phyloP scores from a whole-genome alignment of 1,140 invertebrate genomes.

The Trinorchestia longiramus region DNA sequence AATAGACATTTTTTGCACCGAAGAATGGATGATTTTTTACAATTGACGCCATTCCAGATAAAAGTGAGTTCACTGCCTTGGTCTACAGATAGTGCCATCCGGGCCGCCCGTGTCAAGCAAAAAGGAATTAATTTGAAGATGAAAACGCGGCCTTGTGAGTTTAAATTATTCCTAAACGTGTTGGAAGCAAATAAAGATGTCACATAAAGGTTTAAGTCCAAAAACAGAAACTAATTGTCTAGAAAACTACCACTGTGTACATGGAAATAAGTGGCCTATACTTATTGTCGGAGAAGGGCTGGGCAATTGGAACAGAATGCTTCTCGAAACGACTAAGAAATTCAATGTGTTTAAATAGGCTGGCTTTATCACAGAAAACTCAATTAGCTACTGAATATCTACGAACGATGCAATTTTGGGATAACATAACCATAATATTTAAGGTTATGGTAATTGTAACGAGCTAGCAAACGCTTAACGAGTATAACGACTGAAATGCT shows the following conservation, averaged over 20 bases:
- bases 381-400: background rate
- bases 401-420: background rate
- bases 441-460: background rate
- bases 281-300: background rate
- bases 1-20: background rate
- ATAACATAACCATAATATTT: background rate
- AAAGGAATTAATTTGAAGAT: background rate
- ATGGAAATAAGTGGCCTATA: background rate
- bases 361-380: background rate
- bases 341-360: background rate
- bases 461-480: background rate
- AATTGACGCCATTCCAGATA: constrained; percentile 22
- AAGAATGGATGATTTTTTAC: constrained; percentile 43
- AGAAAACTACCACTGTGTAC: too few relatives aligned
- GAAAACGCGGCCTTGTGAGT: background rate
- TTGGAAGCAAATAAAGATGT: background rate
- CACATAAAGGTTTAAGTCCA: background rate
- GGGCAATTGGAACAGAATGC: background rate
- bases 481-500: background rate
- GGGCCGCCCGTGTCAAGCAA: background rate
- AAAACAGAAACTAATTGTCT: too few relatives aligned
- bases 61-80: constrained; percentile 19
- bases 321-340: background rate
- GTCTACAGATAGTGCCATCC: background rate
- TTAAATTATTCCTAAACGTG: background rate